phyloP scores from a whole-genome alignment of 2,113 vertebrate genomes.

The Delphinapterus leucas region DNA sequence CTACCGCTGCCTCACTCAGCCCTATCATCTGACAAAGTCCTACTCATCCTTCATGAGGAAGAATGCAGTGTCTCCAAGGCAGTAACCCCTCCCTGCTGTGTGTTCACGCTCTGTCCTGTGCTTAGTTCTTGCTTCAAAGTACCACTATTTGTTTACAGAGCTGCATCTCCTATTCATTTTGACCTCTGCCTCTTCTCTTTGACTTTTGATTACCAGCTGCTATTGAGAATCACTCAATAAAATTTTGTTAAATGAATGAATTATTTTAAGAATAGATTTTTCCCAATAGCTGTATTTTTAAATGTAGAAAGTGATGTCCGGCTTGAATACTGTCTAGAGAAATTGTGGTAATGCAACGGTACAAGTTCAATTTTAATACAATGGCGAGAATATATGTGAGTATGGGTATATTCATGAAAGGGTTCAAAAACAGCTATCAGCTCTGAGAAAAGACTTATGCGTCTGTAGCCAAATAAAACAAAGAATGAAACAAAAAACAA shows the following conservation, averaged over 20 bases:
- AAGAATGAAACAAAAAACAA: background rate
- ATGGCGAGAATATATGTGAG: background rate
- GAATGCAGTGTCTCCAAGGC: background rate
- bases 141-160: background rate
- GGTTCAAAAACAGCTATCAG: background rate
- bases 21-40: background rate
- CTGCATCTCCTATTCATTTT: background rate
- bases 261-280: background rate
- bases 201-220: background rate
- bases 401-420: background rate
- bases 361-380: background rate
- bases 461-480: background rate
- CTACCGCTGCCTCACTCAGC: fast-evolving
- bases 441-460: background rate
- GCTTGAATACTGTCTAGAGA: background rate
- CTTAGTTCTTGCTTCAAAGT: background rate
- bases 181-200: background rate
- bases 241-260: background rate
- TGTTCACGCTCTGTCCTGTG: background rate
- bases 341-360: background rate
- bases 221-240: background rate
- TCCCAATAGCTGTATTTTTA: background rate
- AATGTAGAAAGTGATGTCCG: background rate
- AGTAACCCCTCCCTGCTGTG: background rate
- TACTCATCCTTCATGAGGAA: background rate